Percentiles rank a stretch among this genome's conserved stretches.
These are phyloP conservation scores for Pegoplata infirma DNA, from an alignment of 2,888 invertebrate species.

Conservation along the genomic window DNA sequence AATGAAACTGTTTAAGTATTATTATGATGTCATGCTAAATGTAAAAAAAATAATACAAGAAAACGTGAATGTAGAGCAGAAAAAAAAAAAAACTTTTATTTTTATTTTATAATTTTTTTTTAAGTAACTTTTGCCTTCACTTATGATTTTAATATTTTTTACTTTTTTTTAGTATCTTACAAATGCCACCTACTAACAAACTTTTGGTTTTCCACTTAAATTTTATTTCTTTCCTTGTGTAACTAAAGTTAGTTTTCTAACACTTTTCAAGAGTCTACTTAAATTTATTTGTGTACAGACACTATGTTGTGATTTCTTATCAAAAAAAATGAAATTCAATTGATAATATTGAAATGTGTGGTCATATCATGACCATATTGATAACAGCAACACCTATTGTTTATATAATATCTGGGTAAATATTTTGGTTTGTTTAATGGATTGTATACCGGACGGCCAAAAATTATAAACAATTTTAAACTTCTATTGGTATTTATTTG, in stretches of 20 bases:
- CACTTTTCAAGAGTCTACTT: background rate
- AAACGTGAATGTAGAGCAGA: background rate
- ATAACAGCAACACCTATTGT: background rate
- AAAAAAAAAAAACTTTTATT: background rate
- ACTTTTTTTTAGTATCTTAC: too few species aligned
- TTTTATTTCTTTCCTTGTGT: background rate
- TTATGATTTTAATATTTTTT: background rate
- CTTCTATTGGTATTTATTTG: too few species aligned
- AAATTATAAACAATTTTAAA: too few species aligned
- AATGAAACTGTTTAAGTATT: conserved; percentile 7
- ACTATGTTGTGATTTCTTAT: background rate
- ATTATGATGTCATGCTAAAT: conserved; percentile 46
- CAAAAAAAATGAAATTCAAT: background rate
- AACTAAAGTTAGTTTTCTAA: background rate
- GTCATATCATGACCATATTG: background rate
- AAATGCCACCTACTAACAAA: too few species aligned
- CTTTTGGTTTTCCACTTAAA: background rate
- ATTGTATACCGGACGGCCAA: too few species aligned
- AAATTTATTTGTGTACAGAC: too few species aligned
- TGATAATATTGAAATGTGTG: conserved; percentile 24
- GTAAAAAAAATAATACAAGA: background rate
- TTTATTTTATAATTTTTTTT: background rate
- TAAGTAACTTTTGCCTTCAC: background rate
- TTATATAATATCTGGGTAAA: background rate
- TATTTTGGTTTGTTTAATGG: background rate